Base-by-base conservation (phyloP, 2,888 invertebrate genomes). In the Caenorhabditis zanzibari region DNA sequence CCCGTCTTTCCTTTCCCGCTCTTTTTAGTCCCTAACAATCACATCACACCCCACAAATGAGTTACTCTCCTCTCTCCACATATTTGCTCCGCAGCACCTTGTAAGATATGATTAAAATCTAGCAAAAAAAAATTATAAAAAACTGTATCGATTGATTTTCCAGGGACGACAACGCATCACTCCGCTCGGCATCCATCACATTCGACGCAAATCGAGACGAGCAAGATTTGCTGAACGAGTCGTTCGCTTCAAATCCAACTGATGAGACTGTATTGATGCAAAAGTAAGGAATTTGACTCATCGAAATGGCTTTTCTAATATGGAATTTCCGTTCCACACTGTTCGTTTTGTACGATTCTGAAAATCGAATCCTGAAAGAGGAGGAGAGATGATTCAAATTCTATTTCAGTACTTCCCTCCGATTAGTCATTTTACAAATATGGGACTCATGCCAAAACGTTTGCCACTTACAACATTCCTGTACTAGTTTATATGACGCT, bases 111-210 rank as follows among this genome's bases (percentile, higher is more conserved):
- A 26, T 47, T 59, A 49, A 10, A 44, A 44, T 49, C 19, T 10
- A 19, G 4, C 9, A 16, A 61, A 32, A n/a, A 14, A 41, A 24
- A 22, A 22, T 14, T 63, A 16, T 41, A n/a, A 32, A 38, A 52
- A 71, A 44, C 54, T 14, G 26, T 63, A 52, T 24, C 26, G 10
- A 73, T 28, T 64, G n/a, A 54, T 26, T 68, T 79, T 80, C 54
- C 82, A 88, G 88, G 84, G 87, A 88, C 82, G 87, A 88, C 82
- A 82, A 69, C 24, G 58, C 74, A 19, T 88, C 88, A 14, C 82
- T 88, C 12, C 85, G 85, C 28, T 88, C 88, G 6, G 85, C 85
- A 10, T 88, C 88, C 10, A 80, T 87, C 52, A 85, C 83, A 32
- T 80, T 88, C 35, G 85, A 88, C 84, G 85, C 82, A 4, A 84